Evolutionary conservation across 2,888 invertebrate genomes (phyloP).

Genomic region (Drosophila greeni): DNA sequence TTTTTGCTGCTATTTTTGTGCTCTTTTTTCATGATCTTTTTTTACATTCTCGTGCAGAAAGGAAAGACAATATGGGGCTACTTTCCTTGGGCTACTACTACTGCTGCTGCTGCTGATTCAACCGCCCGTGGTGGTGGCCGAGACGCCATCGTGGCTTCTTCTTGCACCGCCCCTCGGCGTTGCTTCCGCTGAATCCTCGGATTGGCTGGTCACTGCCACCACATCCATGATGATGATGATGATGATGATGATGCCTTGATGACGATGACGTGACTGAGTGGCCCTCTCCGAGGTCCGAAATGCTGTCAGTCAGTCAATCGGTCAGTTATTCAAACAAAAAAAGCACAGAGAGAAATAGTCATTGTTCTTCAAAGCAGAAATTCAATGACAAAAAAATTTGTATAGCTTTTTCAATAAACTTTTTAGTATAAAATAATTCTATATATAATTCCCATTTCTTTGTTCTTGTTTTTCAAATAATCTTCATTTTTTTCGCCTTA

Average conservation of each 20-base stretch:
- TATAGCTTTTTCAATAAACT: no score
- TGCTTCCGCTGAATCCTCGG: slow-evolving; percentile 23
- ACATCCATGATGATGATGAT: slow-evolving; percentile 11
- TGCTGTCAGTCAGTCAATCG: slow-evolving; percentile 36
- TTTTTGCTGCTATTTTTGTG: slow-evolving; percentile 29
- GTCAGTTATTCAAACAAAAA: slow-evolving; percentile 20
- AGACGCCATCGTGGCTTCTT: slow-evolving; percentile 35
- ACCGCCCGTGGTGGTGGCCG: slow-evolving; percentile 23
- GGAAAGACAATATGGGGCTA: slow-evolving; percentile 29
- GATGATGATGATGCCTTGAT: slow-evolving; percentile 42
- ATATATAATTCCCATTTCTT: no score
- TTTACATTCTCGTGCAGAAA: slow-evolving; percentile 62
- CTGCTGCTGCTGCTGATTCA: slow-evolving; percentile 12
- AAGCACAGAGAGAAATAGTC: neutral
- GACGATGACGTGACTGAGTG: slow-evolving; percentile 64
- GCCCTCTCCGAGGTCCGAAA: slow-evolving; percentile 32
- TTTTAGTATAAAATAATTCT: no score
- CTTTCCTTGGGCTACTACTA: slow-evolving; percentile 20
- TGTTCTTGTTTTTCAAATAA: neutral
- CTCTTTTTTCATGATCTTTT: slow-evolving; percentile 11
- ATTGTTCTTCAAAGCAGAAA: neutral
- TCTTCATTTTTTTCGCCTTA: no score
- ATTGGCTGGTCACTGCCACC: slow-evolving; percentile 32
- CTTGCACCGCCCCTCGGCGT: slow-evolving; percentile 33
- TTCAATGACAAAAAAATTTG: neutral